Conservation (phyloP, 2,113 vertebrate genomes). For the Ahaetulla prasina region DNA sequence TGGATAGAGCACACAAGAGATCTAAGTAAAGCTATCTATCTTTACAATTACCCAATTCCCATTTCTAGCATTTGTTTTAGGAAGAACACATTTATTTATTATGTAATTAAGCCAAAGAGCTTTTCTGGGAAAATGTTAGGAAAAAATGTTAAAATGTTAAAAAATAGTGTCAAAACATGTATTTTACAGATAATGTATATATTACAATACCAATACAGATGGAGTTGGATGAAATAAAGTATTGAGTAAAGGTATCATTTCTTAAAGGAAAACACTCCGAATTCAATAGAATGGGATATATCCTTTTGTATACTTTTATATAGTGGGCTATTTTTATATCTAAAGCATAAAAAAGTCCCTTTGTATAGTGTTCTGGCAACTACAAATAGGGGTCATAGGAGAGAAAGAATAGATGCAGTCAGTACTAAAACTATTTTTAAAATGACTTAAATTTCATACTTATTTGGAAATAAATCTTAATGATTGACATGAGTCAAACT, state of each 20-base stretch:
- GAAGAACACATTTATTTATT: background rate
- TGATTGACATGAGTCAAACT: background rate
- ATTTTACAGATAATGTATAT: background rate
- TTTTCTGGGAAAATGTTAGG: background rate
- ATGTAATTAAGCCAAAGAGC: background rate
- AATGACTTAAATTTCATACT: background rate
- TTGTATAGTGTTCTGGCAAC: background rate
- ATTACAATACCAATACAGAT: background rate
- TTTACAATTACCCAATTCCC: background rate
- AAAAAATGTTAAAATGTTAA: background rate
- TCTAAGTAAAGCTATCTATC: background rate
- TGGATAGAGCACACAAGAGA: background rate
- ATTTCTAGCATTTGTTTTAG: background rate
- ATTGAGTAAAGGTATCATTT: background rate
- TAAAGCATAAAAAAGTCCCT: background rate
- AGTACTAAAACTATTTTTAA: background rate
- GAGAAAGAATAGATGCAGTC: background rate
- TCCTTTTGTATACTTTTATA: background rate
- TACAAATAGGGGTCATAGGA: background rate
- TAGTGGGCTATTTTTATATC: background rate
- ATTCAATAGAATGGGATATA: background rate
- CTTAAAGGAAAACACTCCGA: background rate
- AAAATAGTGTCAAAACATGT: background rate
- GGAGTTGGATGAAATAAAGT: background rate
- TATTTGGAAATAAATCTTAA: background rate